Evolutionary conservation across 1,140 invertebrate genomes (phyloP).

Genomic region (Hypothenemus hampei): DNA sequence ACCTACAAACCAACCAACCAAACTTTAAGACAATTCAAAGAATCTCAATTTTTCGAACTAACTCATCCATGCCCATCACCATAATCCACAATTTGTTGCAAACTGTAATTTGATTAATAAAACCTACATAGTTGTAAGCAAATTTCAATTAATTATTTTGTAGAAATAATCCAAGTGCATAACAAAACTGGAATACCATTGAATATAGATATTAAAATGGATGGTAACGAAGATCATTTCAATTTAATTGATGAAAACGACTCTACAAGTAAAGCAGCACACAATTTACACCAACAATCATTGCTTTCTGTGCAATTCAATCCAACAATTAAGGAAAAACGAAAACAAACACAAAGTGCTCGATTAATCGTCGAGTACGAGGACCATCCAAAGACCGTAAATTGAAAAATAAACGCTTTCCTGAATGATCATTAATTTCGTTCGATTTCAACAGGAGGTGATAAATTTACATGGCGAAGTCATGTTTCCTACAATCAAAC

Average conservation of each 20-base stretch:
- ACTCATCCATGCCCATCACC: no score
- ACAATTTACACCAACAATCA: neutral
- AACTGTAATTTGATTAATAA: no score
- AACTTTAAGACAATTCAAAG: no score
- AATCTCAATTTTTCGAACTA: no score
- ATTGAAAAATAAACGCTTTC: neutral
- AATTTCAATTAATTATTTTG: no score
- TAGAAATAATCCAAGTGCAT: constrained; percentile 1
- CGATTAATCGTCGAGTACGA: constrained; percentile 28
- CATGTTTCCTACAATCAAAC: constrained; percentile 47
- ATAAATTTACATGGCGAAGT: constrained; percentile 46
- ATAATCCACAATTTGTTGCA: no score
- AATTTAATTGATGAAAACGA: neutral
- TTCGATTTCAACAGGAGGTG: constrained; percentile 40
- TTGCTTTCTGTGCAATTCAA: constrained; percentile 4
- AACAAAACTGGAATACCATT: constrained; percentile 17
- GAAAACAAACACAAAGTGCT: constrained; percentile 19
- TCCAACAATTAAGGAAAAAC: constrained; percentile 24
- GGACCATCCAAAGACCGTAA: constrained; percentile 34
- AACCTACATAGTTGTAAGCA: no score
- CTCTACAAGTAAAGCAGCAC: neutral
- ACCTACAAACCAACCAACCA: no score
- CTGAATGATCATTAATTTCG: constrained; percentile 7
- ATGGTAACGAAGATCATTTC: constrained; percentile 8
- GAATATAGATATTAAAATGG: constrained; percentile 2